A percentile compares a stretch with the other conserved stretches of the same genome.
Evolutionary conservation across 2,888 invertebrate species (phyloP).

Genomic region (Thymelicus sylvestris): DNA sequence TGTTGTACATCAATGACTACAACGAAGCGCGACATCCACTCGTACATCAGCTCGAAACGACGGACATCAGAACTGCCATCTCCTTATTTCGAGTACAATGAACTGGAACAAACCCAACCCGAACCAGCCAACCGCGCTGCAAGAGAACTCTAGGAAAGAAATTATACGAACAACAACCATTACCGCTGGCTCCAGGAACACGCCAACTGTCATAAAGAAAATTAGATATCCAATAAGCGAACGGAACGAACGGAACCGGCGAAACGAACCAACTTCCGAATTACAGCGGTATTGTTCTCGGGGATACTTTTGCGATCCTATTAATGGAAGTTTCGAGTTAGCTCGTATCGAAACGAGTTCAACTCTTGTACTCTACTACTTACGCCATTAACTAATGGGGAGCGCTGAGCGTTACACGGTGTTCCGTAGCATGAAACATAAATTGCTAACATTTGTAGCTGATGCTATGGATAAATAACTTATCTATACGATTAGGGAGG

Average conservation of each 20-base stretch:
- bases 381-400: conserved; percentile 4
- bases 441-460: neutral
- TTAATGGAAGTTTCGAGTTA: conserved; percentile 24
- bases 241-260: conserved; percentile 41
- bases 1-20: neutral
- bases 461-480: too few species aligned
- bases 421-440: neutral
- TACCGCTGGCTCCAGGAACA: conserved; percentile 29
- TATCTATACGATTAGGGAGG: too few species aligned
- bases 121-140: conserved; percentile 1
- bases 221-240: conserved; percentile 46
- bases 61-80: neutral
- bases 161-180: conserved; percentile 37
- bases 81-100: neutral
- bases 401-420: neutral
- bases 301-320: conserved; percentile 22
- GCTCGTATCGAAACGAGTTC: conserved; percentile 7
- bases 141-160: conserved; percentile 27
- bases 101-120: conserved; percentile 1
- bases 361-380: conserved; percentile 7
- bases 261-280: conserved; percentile 41
- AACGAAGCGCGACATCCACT: neutral
- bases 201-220: conserved; percentile 43
- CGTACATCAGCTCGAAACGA: neutral
- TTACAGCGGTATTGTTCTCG: conserved; percentile 44